Percentiles rank a stretch among this genome's conserved stretches.
These are phyloP conservation scores for Cepaea nemoralis DNA, from an alignment of 1,140 invertebrate genomes.

Conservation along the genomic window DNA sequence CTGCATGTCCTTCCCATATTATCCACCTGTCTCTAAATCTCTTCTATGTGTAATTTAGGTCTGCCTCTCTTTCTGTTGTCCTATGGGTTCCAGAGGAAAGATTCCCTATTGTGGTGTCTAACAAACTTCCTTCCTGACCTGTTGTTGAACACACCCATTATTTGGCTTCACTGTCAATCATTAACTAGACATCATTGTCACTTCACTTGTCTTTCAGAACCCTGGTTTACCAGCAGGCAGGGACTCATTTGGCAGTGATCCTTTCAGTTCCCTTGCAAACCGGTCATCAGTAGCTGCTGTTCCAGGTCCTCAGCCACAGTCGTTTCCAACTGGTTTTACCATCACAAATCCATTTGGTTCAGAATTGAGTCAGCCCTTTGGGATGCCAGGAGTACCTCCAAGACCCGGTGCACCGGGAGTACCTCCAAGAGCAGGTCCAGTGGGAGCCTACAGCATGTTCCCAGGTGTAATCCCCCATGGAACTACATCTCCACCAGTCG, in stretches of 20 bases:
- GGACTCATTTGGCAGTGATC: constrained; percentile 57
- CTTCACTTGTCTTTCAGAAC: constrained; percentile 40
- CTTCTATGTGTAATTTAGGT: too few species aligned
- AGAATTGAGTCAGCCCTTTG: constrained; percentile 3
- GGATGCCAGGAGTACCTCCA: constrained; percentile 10
- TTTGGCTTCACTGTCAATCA: too few species aligned
- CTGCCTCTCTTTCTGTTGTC: too few species aligned
- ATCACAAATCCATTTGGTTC: constrained; percentile 35
- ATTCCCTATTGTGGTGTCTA: too few species aligned
- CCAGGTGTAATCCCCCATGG: constrained; percentile 29
- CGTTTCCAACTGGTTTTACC: constrained; percentile 26
- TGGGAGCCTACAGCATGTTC: constrained; percentile 4
- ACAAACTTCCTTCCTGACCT: too few species aligned
- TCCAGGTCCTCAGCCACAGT: constrained; percentile 3
- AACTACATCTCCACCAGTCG: not conserved
- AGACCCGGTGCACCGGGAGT: not conserved
- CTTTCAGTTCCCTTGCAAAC: constrained; percentile 42
- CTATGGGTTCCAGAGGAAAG: too few species aligned
- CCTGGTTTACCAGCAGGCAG: constrained; percentile 38
- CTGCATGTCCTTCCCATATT: too few species aligned
- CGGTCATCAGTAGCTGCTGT: constrained; percentile 15
- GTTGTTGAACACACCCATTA: too few species aligned
- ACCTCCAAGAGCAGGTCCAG: constrained; percentile 2
- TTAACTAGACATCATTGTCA: too few species aligned
- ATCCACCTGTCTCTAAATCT: too few species aligned